Evolutionary conservation across 2,888 invertebrate species (phyloP), one percentile per base, ranked within the genome.

Genomic region (Atethmia centrago): DNA sequence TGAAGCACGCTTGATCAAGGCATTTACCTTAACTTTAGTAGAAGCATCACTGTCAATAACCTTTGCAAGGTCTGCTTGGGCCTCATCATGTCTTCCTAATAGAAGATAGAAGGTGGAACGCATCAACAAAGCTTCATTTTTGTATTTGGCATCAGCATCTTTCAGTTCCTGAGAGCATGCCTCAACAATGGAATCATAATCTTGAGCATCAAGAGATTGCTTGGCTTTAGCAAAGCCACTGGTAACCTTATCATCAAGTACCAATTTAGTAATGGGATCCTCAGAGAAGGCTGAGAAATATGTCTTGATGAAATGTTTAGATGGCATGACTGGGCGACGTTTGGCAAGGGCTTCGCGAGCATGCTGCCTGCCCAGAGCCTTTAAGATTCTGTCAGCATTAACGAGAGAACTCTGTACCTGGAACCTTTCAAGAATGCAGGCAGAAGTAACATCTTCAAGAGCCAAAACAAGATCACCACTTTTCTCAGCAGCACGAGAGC

Each of bases 371-470:
- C 98, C 98, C 77, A 98, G 97, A 84, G 98, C 98, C 92, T 99
- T 99, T 16, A 99, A 96, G 70, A 99, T 97, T 70, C 98, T 97
- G 94, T 99, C 99, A 40, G 99, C 99, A 95, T 98, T 98, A 75
- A 97, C 95, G 40, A 99, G 95, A 36, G 98, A 98, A 80, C 97
- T 97, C 87, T 98, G 98, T 90, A 98, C 99, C 89, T 97, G 97
- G 94, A 99, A 99, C 86, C 97, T 97, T 95, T 99, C 99, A 80
- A 99, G 95, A 85, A 99, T 98, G 91, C 99, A 99, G 28, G 98
- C 98, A 42, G 99, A 98, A 1, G 99, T 99, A 1, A 99, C 97
- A 96, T 99, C 99, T 96, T 99, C 99, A 68, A 99, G 94, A 75
- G 98, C 98, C 82, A 98, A 97, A 76, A 97, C 97, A 87, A 98